Conservation (phyloP, 1,140 invertebrate genomes). For the Diprion similis region DNA sequence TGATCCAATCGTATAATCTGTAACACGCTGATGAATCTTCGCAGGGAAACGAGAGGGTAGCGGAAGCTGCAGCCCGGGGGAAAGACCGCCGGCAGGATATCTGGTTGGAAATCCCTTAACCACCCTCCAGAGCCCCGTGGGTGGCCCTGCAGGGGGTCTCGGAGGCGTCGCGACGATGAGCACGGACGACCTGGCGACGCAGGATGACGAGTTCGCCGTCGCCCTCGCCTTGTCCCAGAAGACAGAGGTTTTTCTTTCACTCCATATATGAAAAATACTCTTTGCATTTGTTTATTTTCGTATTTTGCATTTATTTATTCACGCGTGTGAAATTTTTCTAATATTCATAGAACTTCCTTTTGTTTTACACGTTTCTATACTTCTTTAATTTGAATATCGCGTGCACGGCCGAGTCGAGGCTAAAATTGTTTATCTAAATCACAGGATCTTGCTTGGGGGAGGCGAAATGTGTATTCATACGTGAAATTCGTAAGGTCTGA, state of each 20-base stretch:
- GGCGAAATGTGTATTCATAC: neutral
- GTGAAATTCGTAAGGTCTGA: neutral
- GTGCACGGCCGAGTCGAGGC: neutral
- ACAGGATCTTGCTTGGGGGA: neutral
- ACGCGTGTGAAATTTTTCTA: no score
- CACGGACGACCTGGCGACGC: constrained; percentile 40
- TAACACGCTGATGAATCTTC: neutral
- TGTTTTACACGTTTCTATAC: no score
- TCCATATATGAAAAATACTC: no score
- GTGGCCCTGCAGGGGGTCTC: constrained; percentile 23
- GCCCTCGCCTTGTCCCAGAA: constrained; percentile 42
- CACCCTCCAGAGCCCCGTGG: constrained; percentile 26
- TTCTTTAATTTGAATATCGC: neutral
- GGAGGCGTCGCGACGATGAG: constrained; percentile 41
- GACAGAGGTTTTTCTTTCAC: constrained; percentile 34
- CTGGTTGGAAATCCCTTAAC: constrained; percentile 28
- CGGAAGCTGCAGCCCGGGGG: constrained; percentile 32
- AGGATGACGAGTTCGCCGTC: constrained; percentile 46
- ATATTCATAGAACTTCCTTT: no score
- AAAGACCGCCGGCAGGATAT: constrained; percentile 28
- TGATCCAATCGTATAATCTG: neutral
- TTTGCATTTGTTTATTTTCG: no score
- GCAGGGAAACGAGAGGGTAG: constrained; percentile 42
- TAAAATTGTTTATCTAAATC: constrained; percentile 1
- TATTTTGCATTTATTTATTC: no score